Conservation (phyloP, 2,888 invertebrate species). For the Lasioglossum figueresi region DNA sequence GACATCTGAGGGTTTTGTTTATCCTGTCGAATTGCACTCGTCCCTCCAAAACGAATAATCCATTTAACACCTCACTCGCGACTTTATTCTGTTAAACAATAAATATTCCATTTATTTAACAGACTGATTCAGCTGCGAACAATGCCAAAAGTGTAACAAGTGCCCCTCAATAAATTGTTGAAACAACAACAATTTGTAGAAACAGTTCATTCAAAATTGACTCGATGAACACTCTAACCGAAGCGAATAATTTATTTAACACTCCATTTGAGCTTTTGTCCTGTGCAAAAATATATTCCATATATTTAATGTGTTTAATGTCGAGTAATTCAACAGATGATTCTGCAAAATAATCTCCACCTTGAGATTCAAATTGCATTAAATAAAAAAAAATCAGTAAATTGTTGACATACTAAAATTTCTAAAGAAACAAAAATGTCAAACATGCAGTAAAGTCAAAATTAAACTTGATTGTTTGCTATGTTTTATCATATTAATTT, state of each 20-base stretch:
- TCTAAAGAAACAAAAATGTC: not conserved
- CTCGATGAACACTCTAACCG: not conserved
- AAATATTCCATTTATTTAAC: not conserved
- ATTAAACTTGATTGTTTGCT: not conserved
- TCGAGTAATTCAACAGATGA: too few species aligned
- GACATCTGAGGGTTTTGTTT: constrained; percentile 45
- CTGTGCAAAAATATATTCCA: not conserved
- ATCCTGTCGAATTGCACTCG: not conserved
- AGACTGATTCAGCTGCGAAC: too few species aligned
- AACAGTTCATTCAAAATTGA: not conserved
- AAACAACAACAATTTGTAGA: not conserved
- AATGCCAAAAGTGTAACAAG: not conserved
- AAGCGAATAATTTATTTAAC: not conserved
- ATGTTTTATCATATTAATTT: not conserved
- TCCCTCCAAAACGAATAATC: not conserved
- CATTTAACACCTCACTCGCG: not conserved
- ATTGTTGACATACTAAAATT: too few species aligned
- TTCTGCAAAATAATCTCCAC: too few species aligned
- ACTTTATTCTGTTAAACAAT: not conserved
- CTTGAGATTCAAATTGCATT: too few species aligned
- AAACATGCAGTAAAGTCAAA: not conserved
- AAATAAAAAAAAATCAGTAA: too few species aligned
- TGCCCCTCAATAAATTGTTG: not conserved
- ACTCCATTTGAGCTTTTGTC: not conserved
- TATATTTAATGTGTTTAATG: not conserved